phyloP scores from a whole-genome alignment of 2,113 vertebrate genomes.

The Puma concolor region DNA sequence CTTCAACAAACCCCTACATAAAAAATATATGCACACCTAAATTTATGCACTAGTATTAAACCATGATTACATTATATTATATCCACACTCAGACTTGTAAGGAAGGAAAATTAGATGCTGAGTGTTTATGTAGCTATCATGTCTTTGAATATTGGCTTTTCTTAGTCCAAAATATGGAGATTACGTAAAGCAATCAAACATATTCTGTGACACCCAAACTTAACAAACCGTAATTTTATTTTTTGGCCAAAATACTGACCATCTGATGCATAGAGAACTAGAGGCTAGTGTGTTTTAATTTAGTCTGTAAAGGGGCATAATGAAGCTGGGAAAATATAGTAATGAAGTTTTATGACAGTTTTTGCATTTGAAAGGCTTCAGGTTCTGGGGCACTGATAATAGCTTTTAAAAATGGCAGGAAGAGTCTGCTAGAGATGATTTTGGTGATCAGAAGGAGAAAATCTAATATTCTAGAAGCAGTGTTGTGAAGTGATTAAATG shows the following conservation, averaged over 20 bases:
- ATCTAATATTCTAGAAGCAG: not conserved
- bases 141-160: not conserved
- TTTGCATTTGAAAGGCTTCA: not conserved
- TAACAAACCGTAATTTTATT: not conserved
- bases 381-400: not conserved
- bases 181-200: constrained; percentile 7
- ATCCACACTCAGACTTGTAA: not conserved
- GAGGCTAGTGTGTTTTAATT: not conserved
- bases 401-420: not conserved
- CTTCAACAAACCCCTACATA: not conserved
- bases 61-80: not conserved
- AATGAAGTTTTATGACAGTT: not conserved
- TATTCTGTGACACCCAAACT: not conserved
- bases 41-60: not conserved
- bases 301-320: not conserved
- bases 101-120: not conserved
- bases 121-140: not conserved
- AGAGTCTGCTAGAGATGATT: not conserved
- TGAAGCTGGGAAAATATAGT: not conserved
- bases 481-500: not conserved
- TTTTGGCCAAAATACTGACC: not conserved
- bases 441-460: not conserved
- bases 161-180: not conserved
- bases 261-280: not conserved
- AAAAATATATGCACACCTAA: not conserved